Evolutionary conservation across 1,140 invertebrate genomes (phyloP), one percentile per base, ranked within the genome.

Genomic region (Argopecten irradians): DNA sequence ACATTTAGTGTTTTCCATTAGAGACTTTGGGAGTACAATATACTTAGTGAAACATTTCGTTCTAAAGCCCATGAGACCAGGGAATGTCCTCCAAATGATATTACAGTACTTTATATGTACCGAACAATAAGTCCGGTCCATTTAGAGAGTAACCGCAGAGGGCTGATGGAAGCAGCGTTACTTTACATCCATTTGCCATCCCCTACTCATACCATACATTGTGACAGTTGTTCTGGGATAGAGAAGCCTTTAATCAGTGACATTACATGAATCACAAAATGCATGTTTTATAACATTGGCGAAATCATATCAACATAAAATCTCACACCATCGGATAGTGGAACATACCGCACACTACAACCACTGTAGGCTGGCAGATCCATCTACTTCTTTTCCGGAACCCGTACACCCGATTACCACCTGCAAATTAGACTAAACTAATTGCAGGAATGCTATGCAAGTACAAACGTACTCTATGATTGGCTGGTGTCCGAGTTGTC

Each of bases 351-450:
- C 22, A n/a, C 5, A 28, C 55, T 71, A n/a, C n/a, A 11, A n/a
- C 22, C 22, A 71, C 55, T 71, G n/a, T 71, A 71, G 55, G 22
- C n/a, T 28, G 55, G 28, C 55, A 71, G 22, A 5, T 5, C 28
- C 55, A 28, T 11, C 5, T 28, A n/a, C 28, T 71, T 71, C 55
- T 28, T 71, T 28, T n/a, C 55, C n/a, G 55, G 55, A 71, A 71
- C 55, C 55, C n/a, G 28, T 71, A 71, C 55, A 71, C 55, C n/a
- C 11, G 55, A 71, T 71, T 3, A n/a, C 55, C 55, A 28, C 55
- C 28, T 71, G 55, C 55, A 71, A 71, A 71, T 71, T 71, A 71
- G n/a, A 71, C 55, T 71, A 71, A 71, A 71, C 55, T 71, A 71
- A 71, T 71, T 71, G 55, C 55, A n/a, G 55, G n/a, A n/a, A 71